These are phyloP conservation scores for Alethe castanea DNA, from an alignment of 2,113 vertebrate species.

Conservation along the genomic window DNA sequence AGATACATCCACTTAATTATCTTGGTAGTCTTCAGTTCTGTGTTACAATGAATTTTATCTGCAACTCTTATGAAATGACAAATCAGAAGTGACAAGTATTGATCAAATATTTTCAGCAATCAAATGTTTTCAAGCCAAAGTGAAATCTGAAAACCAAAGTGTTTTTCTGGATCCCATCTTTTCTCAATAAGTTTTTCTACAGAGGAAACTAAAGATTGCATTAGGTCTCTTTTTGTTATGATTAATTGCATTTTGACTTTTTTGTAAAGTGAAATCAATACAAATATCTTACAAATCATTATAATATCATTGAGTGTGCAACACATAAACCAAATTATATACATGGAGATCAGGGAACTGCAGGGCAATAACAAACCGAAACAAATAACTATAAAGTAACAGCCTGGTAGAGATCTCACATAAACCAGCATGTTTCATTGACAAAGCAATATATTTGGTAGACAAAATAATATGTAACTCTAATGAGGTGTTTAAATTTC, in stretches of 20 bases:
- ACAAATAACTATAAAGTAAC: conserved; percentile 36
- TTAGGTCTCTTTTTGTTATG: not conserved
- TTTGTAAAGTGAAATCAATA: conserved; percentile 38
- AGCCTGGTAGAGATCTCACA: not conserved
- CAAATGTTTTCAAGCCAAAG: not conserved
- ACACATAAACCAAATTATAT: not conserved
- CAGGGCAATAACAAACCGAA: conserved; percentile 26
- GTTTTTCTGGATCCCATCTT: not conserved
- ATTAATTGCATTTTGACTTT: conserved; percentile 29
- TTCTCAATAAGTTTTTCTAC: conserved; percentile 9
- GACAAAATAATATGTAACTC: conserved; percentile 58
- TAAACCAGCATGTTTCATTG: conserved; percentile 56
- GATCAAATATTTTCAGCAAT: conserved; percentile 49
- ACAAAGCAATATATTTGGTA: conserved; percentile 60
- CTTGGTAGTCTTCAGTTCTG: not conserved
- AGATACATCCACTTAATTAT: conserved; percentile 29
- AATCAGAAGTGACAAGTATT: conserved; percentile 41
- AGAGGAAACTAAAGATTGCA: not conserved
- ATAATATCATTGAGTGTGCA: not conserved
- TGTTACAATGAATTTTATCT: conserved; percentile 14
- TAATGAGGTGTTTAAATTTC: conserved; percentile 71
- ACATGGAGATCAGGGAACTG: conserved; percentile 3
- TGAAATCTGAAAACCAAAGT: not conserved
- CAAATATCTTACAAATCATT: conserved; percentile 44
- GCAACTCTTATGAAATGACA: conserved; percentile 37